phyloP scores from a whole-genome alignment of 1,140 invertebrate species.

The Drosophila auraria region DNA sequence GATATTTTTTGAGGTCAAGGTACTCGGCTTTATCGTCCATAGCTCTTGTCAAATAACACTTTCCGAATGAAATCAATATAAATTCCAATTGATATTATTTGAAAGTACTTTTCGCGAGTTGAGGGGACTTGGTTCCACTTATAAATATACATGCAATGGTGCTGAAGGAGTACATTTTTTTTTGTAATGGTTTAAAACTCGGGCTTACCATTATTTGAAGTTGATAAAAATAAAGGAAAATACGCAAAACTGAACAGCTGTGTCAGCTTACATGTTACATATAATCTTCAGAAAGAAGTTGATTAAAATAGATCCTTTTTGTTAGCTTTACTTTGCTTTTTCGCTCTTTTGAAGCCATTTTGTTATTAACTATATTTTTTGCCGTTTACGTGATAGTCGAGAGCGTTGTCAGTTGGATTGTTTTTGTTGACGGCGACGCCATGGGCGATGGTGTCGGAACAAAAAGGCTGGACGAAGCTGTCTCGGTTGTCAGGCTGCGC shows the following conservation, averaged over 20 bases:
- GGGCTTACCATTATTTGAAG: conserved; percentile 13
- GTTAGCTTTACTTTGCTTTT: not conserved
- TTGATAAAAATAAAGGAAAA: not conserved
- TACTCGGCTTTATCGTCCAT: conserved; percentile 8
- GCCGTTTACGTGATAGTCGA: conserved; percentile 75
- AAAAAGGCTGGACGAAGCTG: conserved; percentile 81
- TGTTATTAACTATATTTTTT: conserved; percentile 15
- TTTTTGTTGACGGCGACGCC: conserved; percentile 81
- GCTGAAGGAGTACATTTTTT: conserved; percentile 7
- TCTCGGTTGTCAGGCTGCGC: conserved; percentile 81
- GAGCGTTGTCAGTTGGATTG: conserved; percentile 81
- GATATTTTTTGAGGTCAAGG: conserved; percentile 3
- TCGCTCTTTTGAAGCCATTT: conserved; percentile 5
- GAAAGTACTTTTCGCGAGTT: conserved; percentile 23
- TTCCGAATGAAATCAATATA: not conserved
- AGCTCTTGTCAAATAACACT: not conserved
- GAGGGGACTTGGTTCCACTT: conserved; percentile 30
- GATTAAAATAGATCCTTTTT: conserved; percentile 13
- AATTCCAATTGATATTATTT: conserved; percentile 8
- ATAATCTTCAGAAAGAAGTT: conserved; percentile 13
- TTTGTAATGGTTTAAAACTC: conserved; percentile 21
- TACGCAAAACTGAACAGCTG: conserved; percentile 5
- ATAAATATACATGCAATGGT: conserved; percentile 11
- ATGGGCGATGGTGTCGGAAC: conserved; percentile 82
- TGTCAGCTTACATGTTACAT: conserved; percentile 24